These are phyloP conservation scores for Trilocha varians DNA, from an alignment of 2,888 invertebrate species.

Conservation along the genomic window DNA sequence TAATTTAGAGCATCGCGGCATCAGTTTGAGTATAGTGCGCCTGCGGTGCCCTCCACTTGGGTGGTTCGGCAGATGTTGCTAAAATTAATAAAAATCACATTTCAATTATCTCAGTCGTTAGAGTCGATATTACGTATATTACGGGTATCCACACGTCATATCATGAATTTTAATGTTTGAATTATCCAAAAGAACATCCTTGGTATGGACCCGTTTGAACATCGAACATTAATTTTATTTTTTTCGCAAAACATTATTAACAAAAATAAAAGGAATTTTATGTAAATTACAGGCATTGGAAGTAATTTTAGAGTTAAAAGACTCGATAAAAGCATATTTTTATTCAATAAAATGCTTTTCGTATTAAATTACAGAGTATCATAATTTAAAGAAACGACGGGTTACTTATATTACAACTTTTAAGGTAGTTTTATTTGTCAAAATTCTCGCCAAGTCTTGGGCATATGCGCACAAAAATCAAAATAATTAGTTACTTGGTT, in stretches of 20 bases:
- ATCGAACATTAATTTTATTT: too few species aligned
- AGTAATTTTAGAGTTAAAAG: too few species aligned
- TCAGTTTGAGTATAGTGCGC: slow-evolving; percentile 7
- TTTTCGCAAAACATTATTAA: too few species aligned
- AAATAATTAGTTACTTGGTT: slow-evolving; percentile 27
- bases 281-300: too few species aligned
- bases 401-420: too few species aligned
- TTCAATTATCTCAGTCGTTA: slow-evolving; percentile 48
- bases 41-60: slow-evolving; percentile 31
- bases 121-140: slow-evolving; percentile 34
- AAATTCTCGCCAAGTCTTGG: slow-evolving; percentile 10
- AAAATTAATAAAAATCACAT: slow-evolving; percentile 41
- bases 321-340: too few species aligned
- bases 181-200: neutral
- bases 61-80: slow-evolving; percentile 45
- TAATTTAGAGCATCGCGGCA: neutral
- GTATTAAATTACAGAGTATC: too few species aligned
- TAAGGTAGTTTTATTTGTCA: neutral
- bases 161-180: slow-evolving; percentile 45
- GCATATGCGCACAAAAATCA: slow-evolving; percentile 17
- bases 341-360: too few species aligned
- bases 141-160: slow-evolving; percentile 28
- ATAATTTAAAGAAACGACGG: too few species aligned
- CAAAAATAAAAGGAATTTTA: too few species aligned
- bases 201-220: too few species aligned